Conservation (phyloP, 2,888 invertebrate species). For the Prenolepis imparis region DNA sequence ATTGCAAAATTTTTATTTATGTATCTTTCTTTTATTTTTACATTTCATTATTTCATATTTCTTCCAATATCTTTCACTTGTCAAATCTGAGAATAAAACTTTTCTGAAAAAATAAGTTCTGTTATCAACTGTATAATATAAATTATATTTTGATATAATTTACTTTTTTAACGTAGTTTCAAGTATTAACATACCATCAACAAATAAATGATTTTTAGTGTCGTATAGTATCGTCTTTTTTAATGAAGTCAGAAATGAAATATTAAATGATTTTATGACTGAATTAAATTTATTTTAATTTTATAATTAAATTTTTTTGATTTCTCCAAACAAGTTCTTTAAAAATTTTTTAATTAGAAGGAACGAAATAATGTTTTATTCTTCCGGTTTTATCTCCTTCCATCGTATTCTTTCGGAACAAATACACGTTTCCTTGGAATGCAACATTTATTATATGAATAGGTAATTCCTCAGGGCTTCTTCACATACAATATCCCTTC, state of each 20-base stretch:
- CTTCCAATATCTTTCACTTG: no score
- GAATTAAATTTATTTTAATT: neutral
- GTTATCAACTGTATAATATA: neutral
- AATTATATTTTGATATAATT: neutral
- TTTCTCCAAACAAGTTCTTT: neutral
- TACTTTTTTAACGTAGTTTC: neutral
- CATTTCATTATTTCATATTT: no score
- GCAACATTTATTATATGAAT: constrained; percentile 25
- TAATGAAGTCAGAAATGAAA: neutral
- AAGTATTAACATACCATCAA: neutral
- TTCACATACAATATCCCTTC: constrained; percentile 12
- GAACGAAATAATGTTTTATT: neutral
- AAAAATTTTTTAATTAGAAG: constrained; percentile 44
- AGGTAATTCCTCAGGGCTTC: constrained; percentile 31
- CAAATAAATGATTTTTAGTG: neutral
- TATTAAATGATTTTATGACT: neutral
- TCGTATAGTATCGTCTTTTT: neutral
- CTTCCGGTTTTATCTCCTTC: constrained; percentile 11
- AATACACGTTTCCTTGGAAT: constrained; percentile 12
- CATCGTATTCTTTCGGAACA: neutral
- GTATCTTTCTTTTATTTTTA: no score
- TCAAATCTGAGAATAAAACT: neutral
- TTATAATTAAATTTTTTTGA: neutral
- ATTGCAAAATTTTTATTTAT: no score
- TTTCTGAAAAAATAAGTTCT: neutral